Base-by-base conservation (phyloP, 2,113 vertebrate species). In the Leptodactylus fuscus region DNA sequence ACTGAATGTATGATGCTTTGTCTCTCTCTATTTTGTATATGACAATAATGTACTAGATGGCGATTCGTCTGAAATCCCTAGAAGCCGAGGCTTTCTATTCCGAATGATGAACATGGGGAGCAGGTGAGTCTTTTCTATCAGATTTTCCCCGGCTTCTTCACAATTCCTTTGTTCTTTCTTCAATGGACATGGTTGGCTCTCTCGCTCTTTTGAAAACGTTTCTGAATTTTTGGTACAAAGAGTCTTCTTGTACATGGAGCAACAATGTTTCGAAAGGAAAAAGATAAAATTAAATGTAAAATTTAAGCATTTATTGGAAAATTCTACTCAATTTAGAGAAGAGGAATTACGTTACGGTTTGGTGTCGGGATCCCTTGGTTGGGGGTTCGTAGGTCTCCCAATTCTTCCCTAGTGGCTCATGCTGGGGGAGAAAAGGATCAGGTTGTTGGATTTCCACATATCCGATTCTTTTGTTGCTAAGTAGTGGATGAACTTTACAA, bases 41-140 rank as follows among this genome's bases (percentile, higher is more conserved):
- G 46, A 55, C 32, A 82, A 71, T 82, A 82, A 82, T 82, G 81
- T 55, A 36, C 41, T n/a, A n/a, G 27, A 27, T 27, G 11, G 24
- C 24, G 53, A 29, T 36, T 22, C n/a, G n/a, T 85, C 74, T 53
- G 13, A 51, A 38, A 78, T 85, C 74, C 74, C 74, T 85, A 69
- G 73, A 78, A 65, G 32, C 62, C 29, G 4, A 27, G n/a, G 32
- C 32, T 78, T 78, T 78, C 55, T 85, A 4, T 49, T 29, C 5
- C 5, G 29, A 32, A 16, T 32, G 48, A 10, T 58, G 34, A 73
- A 38, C 9, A 5, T 49, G 12, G 24, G 41, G 18, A 77, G 73
- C 27, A 65, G 71, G 18, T 49, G 44, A 76, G 5, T 32, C 18
- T 65, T 81, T 81, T 32, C 3, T 38, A n/a, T 55, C 34, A 22